A percentile compares a stretch with the other conserved stretches of the same genome.
Conservation (phyloP, 1,140 invertebrate genomes). For the Hylaeus anthracinus region DNA sequence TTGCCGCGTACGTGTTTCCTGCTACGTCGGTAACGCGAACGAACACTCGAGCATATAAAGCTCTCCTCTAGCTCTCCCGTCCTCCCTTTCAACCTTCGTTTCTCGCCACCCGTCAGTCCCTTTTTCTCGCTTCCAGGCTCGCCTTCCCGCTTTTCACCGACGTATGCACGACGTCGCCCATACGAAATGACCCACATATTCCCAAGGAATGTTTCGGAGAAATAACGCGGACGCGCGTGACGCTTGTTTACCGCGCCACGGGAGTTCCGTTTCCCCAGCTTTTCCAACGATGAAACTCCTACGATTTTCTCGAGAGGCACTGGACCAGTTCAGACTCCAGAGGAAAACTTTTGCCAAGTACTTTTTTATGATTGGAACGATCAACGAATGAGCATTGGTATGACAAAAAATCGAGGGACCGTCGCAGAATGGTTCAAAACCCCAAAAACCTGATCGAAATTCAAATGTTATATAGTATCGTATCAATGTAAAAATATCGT, state of each 20-base stretch:
- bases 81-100: conserved; percentile 15
- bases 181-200: conserved; percentile 41
- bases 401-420: no score
- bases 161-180: conserved; percentile 27
- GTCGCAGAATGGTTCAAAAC: no score
- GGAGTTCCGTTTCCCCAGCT: background rate
- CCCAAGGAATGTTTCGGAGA: conserved; percentile 11
- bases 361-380: no score
- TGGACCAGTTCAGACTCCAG: no score
- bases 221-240: conserved; percentile 11
- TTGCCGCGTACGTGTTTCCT: conserved; percentile 72
- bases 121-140: conserved; percentile 28
- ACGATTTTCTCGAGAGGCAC: no score
- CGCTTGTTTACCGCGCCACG: background rate
- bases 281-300: no score
- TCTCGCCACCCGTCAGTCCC: conserved; percentile 6
- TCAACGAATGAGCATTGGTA: no score
- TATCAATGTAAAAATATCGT: no score
- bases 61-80: conserved; percentile 6
- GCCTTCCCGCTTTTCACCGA: conserved; percentile 14
- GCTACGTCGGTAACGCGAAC: conserved; percentile 58
- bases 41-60: conserved; percentile 15
- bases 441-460: no score
- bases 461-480: no score
- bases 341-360: no score